Conservation (phyloP, 2,113 vertebrate species). For the Platycercus adscitus region DNA sequence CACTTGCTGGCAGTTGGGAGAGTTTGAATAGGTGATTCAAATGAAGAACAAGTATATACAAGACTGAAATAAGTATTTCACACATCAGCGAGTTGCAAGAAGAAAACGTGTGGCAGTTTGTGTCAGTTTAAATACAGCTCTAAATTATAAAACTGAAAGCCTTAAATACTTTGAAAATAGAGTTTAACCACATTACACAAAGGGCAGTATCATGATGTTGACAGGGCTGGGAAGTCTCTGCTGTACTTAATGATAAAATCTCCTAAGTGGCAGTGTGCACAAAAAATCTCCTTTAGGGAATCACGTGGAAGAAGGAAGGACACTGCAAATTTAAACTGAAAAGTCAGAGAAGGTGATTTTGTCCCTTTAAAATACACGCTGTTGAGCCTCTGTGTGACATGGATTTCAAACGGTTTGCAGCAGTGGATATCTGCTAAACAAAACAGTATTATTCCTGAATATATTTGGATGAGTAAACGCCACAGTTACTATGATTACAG, state of each 20-base stretch:
- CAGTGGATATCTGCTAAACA: neutral
- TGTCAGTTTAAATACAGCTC: neutral
- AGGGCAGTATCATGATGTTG: neutral
- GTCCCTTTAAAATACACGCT: neutral
- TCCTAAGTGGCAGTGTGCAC: neutral
- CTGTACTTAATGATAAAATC: neutral
- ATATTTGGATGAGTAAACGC: constrained; percentile 23
- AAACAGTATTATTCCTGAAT: neutral
- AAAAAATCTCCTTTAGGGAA: neutral
- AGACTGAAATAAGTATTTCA: neutral
- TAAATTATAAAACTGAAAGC: neutral
- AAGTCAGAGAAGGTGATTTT: neutral
- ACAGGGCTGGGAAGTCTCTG: neutral
- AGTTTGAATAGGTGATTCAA: neutral
- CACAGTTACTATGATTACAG: neutral
- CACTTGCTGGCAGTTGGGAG: neutral
- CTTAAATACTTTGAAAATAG: neutral
- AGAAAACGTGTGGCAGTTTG: neutral
- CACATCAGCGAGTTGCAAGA: neutral
- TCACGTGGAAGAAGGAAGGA: neutral
- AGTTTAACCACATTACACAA: neutral
- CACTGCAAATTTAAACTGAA: neutral
- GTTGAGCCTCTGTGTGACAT: neutral
- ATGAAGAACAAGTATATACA: neutral
- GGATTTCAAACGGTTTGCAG: neutral